These are phyloP conservation scores for Neocloeon triangulifer DNA, from an alignment of 1,140 invertebrate genomes.

Conservation along the genomic window DNA sequence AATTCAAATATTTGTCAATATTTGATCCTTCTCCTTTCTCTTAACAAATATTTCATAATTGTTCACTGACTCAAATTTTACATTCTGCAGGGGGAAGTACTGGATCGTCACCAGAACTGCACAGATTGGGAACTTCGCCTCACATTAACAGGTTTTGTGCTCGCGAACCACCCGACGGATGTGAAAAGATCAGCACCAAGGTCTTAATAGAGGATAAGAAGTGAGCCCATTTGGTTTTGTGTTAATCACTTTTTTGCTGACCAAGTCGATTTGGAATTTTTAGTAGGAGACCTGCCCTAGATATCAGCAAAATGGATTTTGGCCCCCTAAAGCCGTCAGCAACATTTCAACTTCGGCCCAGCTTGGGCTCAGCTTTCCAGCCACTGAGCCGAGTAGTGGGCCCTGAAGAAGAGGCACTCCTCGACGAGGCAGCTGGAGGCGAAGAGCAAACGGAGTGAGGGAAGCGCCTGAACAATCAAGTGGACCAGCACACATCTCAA, in stretches of 20 bases:
- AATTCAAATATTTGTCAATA: too few species aligned
- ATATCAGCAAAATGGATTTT: constrained; percentile 23
- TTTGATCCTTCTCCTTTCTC: too few species aligned
- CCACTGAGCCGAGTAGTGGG: too few species aligned
- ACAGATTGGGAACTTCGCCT: constrained; percentile 42
- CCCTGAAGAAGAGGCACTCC: too few species aligned
- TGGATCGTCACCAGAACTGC: constrained; percentile 28
- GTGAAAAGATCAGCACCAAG: constrained; percentile 54
- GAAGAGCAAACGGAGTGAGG: too few species aligned
- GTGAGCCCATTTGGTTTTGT: constrained; percentile 15
- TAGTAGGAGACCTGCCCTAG: constrained; percentile 21
- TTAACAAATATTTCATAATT: constrained; percentile 5
- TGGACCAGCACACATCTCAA: too few species aligned
- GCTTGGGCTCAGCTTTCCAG: constrained; percentile 57
- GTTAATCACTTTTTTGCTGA: not conserved
- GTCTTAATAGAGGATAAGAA: constrained; percentile 35
- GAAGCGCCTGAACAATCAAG: too few species aligned
- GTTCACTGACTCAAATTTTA: too few species aligned
- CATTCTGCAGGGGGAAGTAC: constrained; percentile 25
- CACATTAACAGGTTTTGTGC: constrained; percentile 65
- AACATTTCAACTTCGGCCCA: constrained; percentile 54
- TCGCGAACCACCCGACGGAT: constrained; percentile 67
- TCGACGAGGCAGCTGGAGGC: too few species aligned
- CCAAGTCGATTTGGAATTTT: not conserved
- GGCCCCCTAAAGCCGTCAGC: constrained; percentile 33